A percentile compares a stretch with the other conserved stretches of the same genome.
Conservation (phyloP, 1,140 invertebrate genomes). For the fruit fly (Drosophila melanogaster) region Release_6_plus_ISO1_MT NC_004354.4:16817501-16818000, state of each 20-base stretch:
- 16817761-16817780: neutral
- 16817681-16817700: neutral
- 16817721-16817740: conserved; percentile 3
- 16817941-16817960: too few relatives aligned
- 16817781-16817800: neutral
- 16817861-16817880: neutral
- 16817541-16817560: conserved; percentile 22
- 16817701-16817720: conserved; percentile 1
- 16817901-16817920: too few relatives aligned
- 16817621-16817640: conserved; percentile 22
- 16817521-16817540: conserved; percentile 51
- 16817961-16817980: too few relatives aligned
- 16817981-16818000: too few relatives aligned
- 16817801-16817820: neutral
- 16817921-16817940: too few relatives aligned
- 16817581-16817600: neutral
- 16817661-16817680: too few relatives aligned
- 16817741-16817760: neutral
- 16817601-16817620: conserved; percentile 43
- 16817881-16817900: neutral
- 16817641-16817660: conserved; percentile 6
- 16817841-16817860: neutral
- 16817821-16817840: neutral
- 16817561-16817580: conserved; percentile 5
- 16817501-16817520: conserved; percentile 54